Conservation (phyloP, 35 echinoderm and acorn worm species). For the Ptychodera flava region DNA sequence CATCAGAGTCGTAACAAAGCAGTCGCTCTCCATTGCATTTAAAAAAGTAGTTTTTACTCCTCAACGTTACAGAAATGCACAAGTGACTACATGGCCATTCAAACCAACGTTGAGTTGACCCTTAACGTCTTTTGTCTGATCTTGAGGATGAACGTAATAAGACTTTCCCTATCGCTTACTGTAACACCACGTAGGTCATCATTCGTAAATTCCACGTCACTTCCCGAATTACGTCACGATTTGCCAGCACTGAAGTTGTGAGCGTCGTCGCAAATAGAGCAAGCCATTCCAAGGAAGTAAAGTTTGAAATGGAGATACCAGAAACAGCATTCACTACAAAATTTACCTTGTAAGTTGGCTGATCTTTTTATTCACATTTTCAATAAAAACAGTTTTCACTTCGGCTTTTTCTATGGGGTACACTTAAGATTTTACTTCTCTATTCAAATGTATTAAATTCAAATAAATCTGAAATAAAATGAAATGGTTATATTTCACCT, state of each 20-base stretch:
- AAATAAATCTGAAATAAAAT: not conserved
- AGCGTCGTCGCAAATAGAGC: not conserved
- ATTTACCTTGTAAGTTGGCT: not conserved
- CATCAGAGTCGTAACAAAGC: too few species aligned
- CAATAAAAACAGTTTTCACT: not conserved
- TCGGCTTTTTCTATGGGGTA: not conserved
- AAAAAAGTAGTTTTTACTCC: too few species aligned
- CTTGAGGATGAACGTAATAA: too few species aligned
- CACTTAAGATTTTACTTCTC: not conserved
- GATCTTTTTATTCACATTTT: too few species aligned
- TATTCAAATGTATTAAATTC: not conserved
- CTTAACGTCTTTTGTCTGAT: too few species aligned
- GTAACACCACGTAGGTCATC: too few species aligned
- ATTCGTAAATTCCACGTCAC: not conserved
- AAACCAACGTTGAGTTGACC: too few species aligned
- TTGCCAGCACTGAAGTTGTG: not conserved
- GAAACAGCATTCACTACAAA: not conserved
- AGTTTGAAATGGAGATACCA: not conserved
- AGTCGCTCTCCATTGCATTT: too few species aligned
- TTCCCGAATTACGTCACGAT: not conserved
- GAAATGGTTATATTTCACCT: too few species aligned
- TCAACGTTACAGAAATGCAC: too few species aligned
- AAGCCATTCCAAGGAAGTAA: not conserved
- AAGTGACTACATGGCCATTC: too few species aligned
- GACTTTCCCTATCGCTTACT: too few species aligned